Percentiles rank a stretch among this genome's conserved stretches.
phyloP scores from a whole-genome alignment of 2,797 vertebrate species.

The Sebastes kiyomatsui region DNA sequence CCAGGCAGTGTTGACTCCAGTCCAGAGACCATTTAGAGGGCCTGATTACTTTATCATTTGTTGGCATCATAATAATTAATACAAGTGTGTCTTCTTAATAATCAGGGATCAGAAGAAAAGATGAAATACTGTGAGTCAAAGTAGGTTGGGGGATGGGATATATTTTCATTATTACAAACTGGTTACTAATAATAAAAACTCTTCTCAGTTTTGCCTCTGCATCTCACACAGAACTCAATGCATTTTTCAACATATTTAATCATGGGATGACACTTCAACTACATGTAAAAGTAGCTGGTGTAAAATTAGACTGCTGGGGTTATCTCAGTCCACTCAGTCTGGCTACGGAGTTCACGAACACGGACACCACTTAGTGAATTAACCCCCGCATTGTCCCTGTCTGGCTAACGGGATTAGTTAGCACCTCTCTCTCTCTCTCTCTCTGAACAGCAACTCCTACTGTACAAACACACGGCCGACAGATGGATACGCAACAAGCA shows the following conservation, averaged over 20 bases:
- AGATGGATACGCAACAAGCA: not conserved
- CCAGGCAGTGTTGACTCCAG: not conserved
- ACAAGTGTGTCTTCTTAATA: not conserved
- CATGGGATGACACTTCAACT: not conserved
- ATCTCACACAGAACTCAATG: not conserved
- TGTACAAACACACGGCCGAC: not conserved
- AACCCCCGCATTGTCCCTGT: constrained; percentile 16
- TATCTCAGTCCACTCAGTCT: constrained; percentile 15
- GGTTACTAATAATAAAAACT: not conserved
- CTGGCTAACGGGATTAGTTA: constrained; percentile 67
- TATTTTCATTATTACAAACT: not conserved
- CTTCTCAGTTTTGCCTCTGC: not conserved
- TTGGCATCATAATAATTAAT: not conserved
- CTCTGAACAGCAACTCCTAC: constrained; percentile 75
- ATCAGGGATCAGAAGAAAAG: not conserved
- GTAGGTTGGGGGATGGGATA: not conserved
- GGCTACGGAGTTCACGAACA: constrained; percentile 22
- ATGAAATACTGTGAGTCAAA: not conserved
- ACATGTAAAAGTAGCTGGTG: not conserved
- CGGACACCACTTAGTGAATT: constrained; percentile 51
- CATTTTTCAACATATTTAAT: not conserved
- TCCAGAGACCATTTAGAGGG: not conserved
- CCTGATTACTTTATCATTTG: not conserved
- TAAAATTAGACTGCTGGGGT: constrained; percentile 6
- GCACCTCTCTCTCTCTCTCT: constrained; percentile 37